Base-by-base conservation (phyloP, 1,140 invertebrate genomes). In the Habropoda laboriosa region DNA sequence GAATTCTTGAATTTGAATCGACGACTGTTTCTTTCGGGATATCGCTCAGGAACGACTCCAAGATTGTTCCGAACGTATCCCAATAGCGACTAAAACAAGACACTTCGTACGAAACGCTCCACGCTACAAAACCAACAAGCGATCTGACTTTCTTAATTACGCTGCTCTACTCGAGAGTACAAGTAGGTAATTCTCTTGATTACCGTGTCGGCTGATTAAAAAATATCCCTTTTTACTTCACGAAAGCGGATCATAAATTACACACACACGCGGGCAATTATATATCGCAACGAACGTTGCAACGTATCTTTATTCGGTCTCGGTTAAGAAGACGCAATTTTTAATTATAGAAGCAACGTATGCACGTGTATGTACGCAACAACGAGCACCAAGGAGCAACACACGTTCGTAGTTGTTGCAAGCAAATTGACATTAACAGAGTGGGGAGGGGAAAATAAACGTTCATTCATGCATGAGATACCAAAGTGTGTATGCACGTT, bases 321-420 rank as follows among this genome's bases (percentile, higher is more conserved):
- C 35, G 35, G 42, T 42, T 64, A 64, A 45, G 58, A 75, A 53
- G 47, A 74, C 71, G 24, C 58, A 45, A 64, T 73, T 75, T 75
- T 75, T 64, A 75, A 75, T 75, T 60, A 55, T 38, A 61, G 49
- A 73, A 67, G 27, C 27, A 27, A 47, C 45, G 27, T 45, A 67
- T 49, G 64, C n/a, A n/a, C n/a, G n/a, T n/a, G n/a, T n/a, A n/a
- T n/a, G n/a, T n/a, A n/a, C n/a, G n/a, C 53, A n/a, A 38, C 49
- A 70, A 71, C 40, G 53, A 45, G 53, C 68, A 16, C 18, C 30
- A 42, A 60, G 53, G 27, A 45, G n/a, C n/a, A n/a, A n/a, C n/a
- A n/a, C n/a, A 61, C 38, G 32, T 35, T 1, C 32, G 5, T 3
- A 24, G 12, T 40, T n/a, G 35, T 40, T 75, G n/a, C 60, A 53